phyloP scores from a whole-genome alignment of 2,797 vertebrate genomes.

The Monodelphis domestica region DNA sequence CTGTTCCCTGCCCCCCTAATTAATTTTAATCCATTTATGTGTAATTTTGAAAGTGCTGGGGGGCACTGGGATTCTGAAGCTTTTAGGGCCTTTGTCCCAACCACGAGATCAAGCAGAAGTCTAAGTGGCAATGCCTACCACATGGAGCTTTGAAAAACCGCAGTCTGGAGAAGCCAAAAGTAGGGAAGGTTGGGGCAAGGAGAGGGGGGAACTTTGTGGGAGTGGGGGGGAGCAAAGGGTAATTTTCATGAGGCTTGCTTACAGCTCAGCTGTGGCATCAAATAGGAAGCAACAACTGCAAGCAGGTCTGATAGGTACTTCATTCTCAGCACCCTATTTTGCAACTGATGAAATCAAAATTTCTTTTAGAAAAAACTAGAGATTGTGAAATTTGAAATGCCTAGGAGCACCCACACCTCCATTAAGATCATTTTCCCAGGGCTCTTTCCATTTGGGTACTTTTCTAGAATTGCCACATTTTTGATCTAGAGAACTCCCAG shows the following conservation, averaged over 20 bases:
- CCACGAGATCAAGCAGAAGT: not conserved
- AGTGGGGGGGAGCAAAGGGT: not conserved
- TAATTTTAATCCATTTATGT: conserved; percentile 30
- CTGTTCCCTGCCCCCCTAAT: not conserved
- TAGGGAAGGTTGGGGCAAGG: not conserved
- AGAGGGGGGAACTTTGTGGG: not conserved
- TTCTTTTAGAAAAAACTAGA: not conserved
- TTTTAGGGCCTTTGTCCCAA: conserved; percentile 8
- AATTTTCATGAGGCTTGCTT: not conserved
- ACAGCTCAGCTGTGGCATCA: not conserved
- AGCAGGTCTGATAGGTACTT: not conserved
- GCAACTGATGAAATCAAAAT: not conserved
- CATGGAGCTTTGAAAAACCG: not conserved
- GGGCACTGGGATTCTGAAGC: conserved; percentile 1
- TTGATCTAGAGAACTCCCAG: not conserved
- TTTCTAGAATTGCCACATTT: not conserved
- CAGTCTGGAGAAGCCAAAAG: not conserved
- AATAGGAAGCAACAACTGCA: not conserved
- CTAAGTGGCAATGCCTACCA: not conserved
- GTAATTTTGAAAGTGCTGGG: conserved; percentile 2
- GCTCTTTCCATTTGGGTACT: not conserved
- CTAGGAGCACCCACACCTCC: not conserved
- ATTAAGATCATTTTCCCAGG: not conserved
- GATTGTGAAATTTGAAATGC: not conserved
- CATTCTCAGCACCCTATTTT: not conserved